Evolutionary conservation across 2,113 vertebrate genomes (phyloP), one percentile per base, ranked within the genome.

Genomic region (Bufo bufo): DNA sequence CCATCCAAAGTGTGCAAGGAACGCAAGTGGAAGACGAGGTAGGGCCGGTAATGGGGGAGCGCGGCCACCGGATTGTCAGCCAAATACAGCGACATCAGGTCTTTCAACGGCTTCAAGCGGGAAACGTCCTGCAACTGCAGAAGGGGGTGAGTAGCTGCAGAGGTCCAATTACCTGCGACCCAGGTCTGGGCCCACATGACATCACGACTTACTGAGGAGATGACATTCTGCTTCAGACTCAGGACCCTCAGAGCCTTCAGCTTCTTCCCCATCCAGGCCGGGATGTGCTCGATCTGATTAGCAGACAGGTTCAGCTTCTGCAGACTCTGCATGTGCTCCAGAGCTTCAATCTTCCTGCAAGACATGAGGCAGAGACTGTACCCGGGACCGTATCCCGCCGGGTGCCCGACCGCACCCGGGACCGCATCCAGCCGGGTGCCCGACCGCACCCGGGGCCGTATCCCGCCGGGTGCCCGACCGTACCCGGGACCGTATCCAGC

Each of bases 281-380:
- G 96, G 71, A 97, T 92, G 63, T 94, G 94, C 61, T 97, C 95
- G n/a, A 97, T 96, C 82, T 94, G 93, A 93, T 97, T 97, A 66
- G 93, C 92, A 84, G 95, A 93, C 89, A 97, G 93, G 90, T 96
- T 96, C 87, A 98, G 92, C 90, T 93, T 95, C 90, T 96, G 96
- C 0, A 98, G 93, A 79, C 93, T 92, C 89, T 90, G 93, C 94
- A 98, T 90, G 58, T 96, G 95, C 92, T 97, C 96, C 89, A 97
- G 91, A 33, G 96, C 96, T 93, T 98, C 96, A 77, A 97, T 96
- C 94, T 96, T 96, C 86, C 97, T 97, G 91, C 13, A 92, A 91
- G 3, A 63, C 59, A 45, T 6, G n/a, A 13, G n/a, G 17, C 77
- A 23, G 20, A 78, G 33, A 33, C 33, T 33, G 33, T 33, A 33